Conservation (phyloP, 2,888 invertebrate species). For the Cordilura impudica region DNA sequence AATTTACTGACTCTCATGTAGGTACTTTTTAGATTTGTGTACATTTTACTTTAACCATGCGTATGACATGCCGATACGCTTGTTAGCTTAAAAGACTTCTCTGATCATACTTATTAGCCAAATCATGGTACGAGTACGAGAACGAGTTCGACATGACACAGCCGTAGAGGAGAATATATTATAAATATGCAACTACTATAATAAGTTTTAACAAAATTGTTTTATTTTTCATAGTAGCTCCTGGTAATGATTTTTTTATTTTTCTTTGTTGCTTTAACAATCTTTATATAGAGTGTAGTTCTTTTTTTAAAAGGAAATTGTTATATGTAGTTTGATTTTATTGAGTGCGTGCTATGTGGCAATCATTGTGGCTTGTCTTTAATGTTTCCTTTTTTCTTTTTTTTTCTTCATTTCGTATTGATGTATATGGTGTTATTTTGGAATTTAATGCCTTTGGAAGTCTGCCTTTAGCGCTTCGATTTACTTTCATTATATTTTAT, state of each 20-base stretch:
- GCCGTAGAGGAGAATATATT: constrained; percentile 1
- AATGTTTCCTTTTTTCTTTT: constrained; percentile 25
- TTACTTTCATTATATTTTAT: background rate
- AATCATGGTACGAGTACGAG: constrained; percentile 17
- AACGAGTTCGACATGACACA: background rate
- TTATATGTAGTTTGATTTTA: constrained; percentile 38
- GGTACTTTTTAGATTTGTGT: constrained; percentile 50
- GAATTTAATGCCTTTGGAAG: constrained; percentile 43
- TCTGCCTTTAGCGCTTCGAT: background rate
- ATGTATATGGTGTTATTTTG: constrained; percentile 51
- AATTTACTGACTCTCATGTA: constrained; percentile 40
- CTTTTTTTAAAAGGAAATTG: constrained; percentile 16
- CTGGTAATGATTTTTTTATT: too few relatives aligned
- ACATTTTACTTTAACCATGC: constrained; percentile 34
- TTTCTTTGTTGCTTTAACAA: background rate
- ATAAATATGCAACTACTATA: constrained; percentile 61
- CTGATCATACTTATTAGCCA: constrained; percentile 75
- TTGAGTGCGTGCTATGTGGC: constrained; percentile 67
- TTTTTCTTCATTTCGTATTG: constrained; percentile 34
- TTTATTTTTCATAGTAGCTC: background rate
- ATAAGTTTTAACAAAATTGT: constrained; percentile 60
- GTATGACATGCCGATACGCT: constrained; percentile 75
- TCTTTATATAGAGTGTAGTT: background rate
- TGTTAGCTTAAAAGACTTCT: constrained; percentile 77
- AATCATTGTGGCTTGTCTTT: constrained; percentile 64